Evolutionary conservation across 1,140 invertebrate genomes (phyloP), one percentile per base, ranked within the genome.

Genomic region (Callitettix versicolor): DNA sequence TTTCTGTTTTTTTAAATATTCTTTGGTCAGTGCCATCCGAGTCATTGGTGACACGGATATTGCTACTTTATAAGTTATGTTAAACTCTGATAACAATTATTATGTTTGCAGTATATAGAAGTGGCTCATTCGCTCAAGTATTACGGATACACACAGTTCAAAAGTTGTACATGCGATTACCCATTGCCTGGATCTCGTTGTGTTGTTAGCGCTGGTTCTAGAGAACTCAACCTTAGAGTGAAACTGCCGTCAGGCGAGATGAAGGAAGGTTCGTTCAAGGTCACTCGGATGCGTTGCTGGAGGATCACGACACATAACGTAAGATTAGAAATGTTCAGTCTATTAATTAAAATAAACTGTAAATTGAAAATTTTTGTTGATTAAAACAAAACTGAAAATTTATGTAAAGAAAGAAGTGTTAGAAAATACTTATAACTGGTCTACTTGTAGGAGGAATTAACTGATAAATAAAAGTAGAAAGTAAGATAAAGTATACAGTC

Each of bases 231-330:
- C 65, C 77, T 92, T 60, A 75, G 81, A 53, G 71, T 75, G 56
- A 56, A 54, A 53, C 68, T 70, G 33, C 68, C 73, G 41, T 69
- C 66, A 20, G 69, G 71, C 44, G 72, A 78, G 60, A 69, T 79
- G 3, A 79, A 78, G 65, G 92, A 96, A 70, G 82, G 85, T 14
- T 76, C 78, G 63, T 97, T 95, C 67, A 89, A 92, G 73, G 89
- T 97, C 4, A 95, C 93, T 1, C 76, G 93, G 60, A 97, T 98
- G 85, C 79, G 88, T 60, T 95, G 93, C 64, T 98, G 95, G 95
- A 77, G 93, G 60, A 93, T 98, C n/a, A 94, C 88, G 20, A 91
- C 85, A 56, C 85, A 86, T 62, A 77, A 78, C 66, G 88, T 91
- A 71, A 80, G 77, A 74, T 17, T 9, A 36, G 9, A 36, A 9